Evolutionary conservation across 1,140 invertebrate species (phyloP), one percentile per base, ranked within the genome.

Genomic region (Apolygus lucorum): DNA sequence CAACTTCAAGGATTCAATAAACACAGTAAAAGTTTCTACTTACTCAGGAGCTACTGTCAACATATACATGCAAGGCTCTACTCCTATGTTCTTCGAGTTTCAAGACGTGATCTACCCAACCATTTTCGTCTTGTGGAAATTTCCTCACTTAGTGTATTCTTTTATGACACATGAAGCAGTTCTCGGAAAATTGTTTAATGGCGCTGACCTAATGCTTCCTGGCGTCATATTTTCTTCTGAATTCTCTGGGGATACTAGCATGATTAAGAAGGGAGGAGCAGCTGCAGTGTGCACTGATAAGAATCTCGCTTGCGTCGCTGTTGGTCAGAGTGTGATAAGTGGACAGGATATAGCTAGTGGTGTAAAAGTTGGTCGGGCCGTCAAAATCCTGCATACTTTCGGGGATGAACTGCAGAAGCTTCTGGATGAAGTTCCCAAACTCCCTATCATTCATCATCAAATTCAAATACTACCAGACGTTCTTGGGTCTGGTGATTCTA

Each of bases 251-350:
- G 2, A 4, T 59, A 21, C 54, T 17, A 17, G 17, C 4, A 42
- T 8, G 34, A 17, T 59, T 17, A 59, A 59, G 54, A 24, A 59
- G 22, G 54, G 54, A 11, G 22, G 13, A 11, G 13, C 54, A 22
- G 54, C 22, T 22, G 54, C 8, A 24, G 54, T 59, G 4, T 59
- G 54, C 22, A 59, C 54, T 22, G 22, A 13, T 59, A 24, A 11
- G 4, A 59, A 59, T 24, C 4, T 59, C 4, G 54, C 54, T 59
- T 59, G 54, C 22, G 54, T 59, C 22, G 54, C 54, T 59, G 54
- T 59, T 11, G 54, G 54, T 4, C 11, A 59, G 54, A 14, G 54
- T 24, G 11, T 13, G 8, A 21, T 59, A 4, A 22, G 11, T 24
- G 13, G 22, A 59, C 4, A 11, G 22, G 2, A 59, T 14, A 24